Percentiles rank a stretch among this genome's conserved stretches.
These are phyloP conservation scores for Umimayanthus chanpuru DNA, from an alignment of 92 coral and sea anemone species.

Conservation along the genomic window DNA sequence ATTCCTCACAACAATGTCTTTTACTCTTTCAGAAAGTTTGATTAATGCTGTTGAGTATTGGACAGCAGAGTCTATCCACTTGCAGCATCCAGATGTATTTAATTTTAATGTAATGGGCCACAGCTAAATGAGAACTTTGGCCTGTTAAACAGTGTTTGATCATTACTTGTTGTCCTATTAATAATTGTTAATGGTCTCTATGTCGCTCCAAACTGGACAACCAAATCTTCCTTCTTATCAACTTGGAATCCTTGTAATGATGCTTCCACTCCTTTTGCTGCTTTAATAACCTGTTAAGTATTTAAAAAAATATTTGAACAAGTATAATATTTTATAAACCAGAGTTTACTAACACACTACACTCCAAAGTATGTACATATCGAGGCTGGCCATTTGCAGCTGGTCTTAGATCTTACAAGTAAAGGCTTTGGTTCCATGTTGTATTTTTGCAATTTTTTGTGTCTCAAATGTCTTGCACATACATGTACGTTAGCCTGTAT, in stretches of 20 bases:
- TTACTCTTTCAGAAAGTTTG: neutral
- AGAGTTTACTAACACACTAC: neutral
- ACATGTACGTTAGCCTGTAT: too few relatives aligned
- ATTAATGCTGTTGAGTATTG: neutral
- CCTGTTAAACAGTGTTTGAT: neutral
- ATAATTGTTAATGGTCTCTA: neutral
- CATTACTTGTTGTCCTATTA: neutral
- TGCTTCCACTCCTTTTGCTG: slow-evolving; percentile 82
- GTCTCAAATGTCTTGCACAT: too few relatives aligned
- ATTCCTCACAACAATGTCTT: neutral
- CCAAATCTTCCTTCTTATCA: slow-evolving; percentile 84
- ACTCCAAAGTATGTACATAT: too few relatives aligned
- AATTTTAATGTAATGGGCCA: neutral
- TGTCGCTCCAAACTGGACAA: slow-evolving; percentile 95
- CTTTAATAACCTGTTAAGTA: slow-evolving; percentile 69
- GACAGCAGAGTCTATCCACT: neutral
- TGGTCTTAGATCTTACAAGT: too few relatives aligned
- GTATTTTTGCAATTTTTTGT: too few relatives aligned
- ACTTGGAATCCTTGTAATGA: slow-evolving; percentile 88
- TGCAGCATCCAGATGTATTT: neutral
- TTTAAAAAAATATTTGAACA: neutral
- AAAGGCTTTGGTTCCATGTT: too few relatives aligned
- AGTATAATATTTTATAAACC: neutral
- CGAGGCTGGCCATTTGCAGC: too few relatives aligned
- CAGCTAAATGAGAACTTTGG: slow-evolving; percentile 2